Evolutionary conservation across 53 echinoderm and acorn worm genomes (phyloP).

Genomic region (Henricia sp.): DNA sequence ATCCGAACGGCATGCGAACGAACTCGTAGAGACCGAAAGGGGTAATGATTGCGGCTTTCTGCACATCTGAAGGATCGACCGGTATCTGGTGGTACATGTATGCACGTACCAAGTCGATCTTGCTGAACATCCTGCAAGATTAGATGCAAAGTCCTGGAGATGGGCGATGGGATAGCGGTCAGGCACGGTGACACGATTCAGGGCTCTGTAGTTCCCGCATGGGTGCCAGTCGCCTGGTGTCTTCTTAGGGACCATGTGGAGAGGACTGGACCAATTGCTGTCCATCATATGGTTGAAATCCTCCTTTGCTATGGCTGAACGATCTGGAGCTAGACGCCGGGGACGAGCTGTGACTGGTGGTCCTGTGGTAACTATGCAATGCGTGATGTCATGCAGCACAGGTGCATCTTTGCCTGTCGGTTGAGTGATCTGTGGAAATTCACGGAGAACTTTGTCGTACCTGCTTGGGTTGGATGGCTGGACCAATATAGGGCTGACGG

Average conservation of each 20-base stretch:
- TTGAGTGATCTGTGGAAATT: not conserved
- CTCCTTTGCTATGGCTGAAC: conserved; percentile 6
- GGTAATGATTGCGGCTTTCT: no score
- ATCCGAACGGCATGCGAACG: no score
- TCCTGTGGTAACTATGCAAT: conserved; percentile 43
- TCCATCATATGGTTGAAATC: conserved; percentile 66
- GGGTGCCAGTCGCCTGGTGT: conserved; percentile 56
- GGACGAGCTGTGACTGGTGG: conserved; percentile 46
- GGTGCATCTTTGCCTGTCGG: conserved; percentile 2
- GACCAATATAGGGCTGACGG: conserved; percentile 15
- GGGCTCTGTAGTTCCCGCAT: conserved; percentile 47
- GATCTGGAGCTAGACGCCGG: conserved; percentile 32
- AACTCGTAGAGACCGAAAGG: no score
- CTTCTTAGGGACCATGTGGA: conserved; percentile 58
- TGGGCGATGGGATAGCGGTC: conserved; percentile 61
- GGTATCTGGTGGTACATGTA: no score
- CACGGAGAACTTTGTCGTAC: not conserved
- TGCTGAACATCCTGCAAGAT: conserved; percentile 9
- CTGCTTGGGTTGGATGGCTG: not conserved
- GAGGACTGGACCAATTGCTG: conserved; percentile 60
- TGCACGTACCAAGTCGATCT: conserved; percentile 54
- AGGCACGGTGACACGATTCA: conserved; percentile 42
- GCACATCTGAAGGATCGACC: no score
- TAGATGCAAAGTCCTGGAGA: conserved; percentile 21
- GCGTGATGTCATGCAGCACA: conserved; percentile 5